phyloP scores from a whole-genome alignment of 1,140 invertebrate species.

The Dreissena polymorpha region DNA sequence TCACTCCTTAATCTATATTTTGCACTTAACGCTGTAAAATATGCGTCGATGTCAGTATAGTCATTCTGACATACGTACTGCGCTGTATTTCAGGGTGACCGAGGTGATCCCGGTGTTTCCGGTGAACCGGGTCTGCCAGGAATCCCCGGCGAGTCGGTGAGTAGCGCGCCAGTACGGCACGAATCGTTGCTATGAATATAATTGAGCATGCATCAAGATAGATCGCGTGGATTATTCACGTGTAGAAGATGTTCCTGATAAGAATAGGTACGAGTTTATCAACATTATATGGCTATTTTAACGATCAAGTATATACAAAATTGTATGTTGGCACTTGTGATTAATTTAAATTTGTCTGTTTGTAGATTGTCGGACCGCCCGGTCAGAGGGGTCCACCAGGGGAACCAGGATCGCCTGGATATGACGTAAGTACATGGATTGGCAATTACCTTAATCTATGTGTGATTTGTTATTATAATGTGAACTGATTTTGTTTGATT shows the following conservation, averaged over 20 bases:
- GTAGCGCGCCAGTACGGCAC: not conserved
- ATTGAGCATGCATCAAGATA: too few species aligned
- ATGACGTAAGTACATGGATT: constrained; percentile 31
- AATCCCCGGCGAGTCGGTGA: constrained; percentile 45
- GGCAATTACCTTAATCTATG: not conserved
- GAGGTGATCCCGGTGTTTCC: constrained; percentile 11
- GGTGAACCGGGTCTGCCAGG: constrained; percentile 36
- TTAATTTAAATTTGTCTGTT: too few species aligned
- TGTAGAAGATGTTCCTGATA: too few species aligned
- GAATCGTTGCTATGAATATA: not conserved
- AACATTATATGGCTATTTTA: too few species aligned
- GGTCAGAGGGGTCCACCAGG: constrained; percentile 34
- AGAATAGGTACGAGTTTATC: too few species aligned
- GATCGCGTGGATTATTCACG: too few species aligned
- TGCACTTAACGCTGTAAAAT: too few species aligned
- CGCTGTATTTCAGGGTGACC: constrained; percentile 21
- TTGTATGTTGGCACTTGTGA: too few species aligned
- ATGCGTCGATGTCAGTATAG: too few species aligned
- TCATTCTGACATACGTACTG: not conserved
- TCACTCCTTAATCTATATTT: too few species aligned
- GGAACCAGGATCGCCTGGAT: constrained; percentile 43
- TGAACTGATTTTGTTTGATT: not conserved
- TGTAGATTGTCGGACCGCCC: constrained; percentile 33
- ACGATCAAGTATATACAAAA: too few species aligned
- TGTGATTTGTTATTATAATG: not conserved